Evolutionary conservation across 2,888 invertebrate species (phyloP), one percentile per base, ranked within the genome.

Genomic region (Netelia virgata): DNA sequence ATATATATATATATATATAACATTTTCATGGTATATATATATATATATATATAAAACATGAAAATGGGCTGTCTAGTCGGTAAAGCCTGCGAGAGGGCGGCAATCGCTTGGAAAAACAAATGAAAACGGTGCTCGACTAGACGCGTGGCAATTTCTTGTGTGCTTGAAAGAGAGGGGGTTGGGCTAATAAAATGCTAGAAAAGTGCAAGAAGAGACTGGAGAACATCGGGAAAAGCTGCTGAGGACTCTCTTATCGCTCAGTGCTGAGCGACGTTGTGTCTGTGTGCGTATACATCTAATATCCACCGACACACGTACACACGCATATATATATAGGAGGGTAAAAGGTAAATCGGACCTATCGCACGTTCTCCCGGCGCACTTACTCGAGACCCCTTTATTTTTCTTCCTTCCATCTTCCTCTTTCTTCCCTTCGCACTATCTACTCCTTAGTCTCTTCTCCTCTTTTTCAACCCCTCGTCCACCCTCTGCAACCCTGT

Each of bases 201-300:
- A 43, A 73, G 53, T 63, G 16, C 69, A 28, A 16, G 57, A 55
- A 53, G 70, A 36, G 59, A 20, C 10, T 64, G 43, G 53, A 75
- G 69, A 20, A 63, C 55, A 81, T 81, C 63, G 23, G 20, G 53
- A 81, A 77, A 64, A 79, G 70, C 79, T 79, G 79, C 43, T 64
- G 57, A 79, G 47, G 75, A 82, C 75, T 70, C 70, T 61, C 79
- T 79, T 83, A 83, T 84, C 82, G 74, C 59, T 47, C 47, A 63
- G 64, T 69, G 43, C 23, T 41, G n/a, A 63, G 69, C 47, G 47
- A 50, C 18, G 36, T 50, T 50, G 36, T 20, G 43, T 59, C 47
- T 64, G 14, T 14, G 91, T 41, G 95, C 95, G 28, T 28, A 28
- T 28, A 28, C 3, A 28, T 28, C 28, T 28, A 28, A 28, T 28